These are phyloP conservation scores for Hippocampus kuda DNA, from an alignment of 2,797 vertebrate genomes.

Conservation along the genomic window DNA sequence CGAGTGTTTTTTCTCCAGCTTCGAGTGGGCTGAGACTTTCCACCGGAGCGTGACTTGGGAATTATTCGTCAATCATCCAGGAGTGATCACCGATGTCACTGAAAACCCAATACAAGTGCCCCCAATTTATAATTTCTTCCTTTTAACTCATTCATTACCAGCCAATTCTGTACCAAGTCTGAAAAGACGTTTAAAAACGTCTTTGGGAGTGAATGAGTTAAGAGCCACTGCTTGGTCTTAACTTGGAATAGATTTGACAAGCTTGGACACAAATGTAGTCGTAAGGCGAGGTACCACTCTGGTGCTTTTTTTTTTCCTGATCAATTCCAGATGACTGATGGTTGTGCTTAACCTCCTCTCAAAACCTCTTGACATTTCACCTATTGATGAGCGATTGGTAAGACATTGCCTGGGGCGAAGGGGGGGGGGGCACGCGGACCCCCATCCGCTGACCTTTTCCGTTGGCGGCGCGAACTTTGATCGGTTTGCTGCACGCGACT, in stretches of 20 bases:
- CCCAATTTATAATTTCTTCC: no score
- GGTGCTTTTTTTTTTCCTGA: background rate
- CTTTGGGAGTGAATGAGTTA: no score
- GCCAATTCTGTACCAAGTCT: no score
- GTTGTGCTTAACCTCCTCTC: conserved; percentile 3
- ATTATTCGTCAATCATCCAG: conserved; percentile 1
- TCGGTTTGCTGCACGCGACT: conserved; percentile 39
- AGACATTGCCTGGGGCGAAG: conserved; percentile 14
- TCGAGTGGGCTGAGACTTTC: background rate
- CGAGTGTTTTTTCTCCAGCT: conserved; percentile 7
- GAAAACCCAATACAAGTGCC: background rate
- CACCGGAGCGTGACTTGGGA: background rate
- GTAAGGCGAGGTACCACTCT: conserved; percentile 20
- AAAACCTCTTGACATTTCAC: conserved; percentile 10
- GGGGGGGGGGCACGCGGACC: conserved; percentile 4
- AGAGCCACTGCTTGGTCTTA: conserved; percentile 15
- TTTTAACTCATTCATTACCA: no score
- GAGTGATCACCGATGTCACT: background rate
- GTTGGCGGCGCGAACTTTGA: conserved; percentile 52
- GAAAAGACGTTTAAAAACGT: no score
- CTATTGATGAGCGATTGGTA: conserved; percentile 36
- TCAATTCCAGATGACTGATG: background rate
- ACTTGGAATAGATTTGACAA: conserved; percentile 33
- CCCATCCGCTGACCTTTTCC: conserved; percentile 55
- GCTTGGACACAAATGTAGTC: conserved; percentile 23